These are phyloP conservation scores for Pangasianodon hypophthalmus DNA, from an alignment of 2,113 vertebrate species.

Conservation along the genomic window DNA sequence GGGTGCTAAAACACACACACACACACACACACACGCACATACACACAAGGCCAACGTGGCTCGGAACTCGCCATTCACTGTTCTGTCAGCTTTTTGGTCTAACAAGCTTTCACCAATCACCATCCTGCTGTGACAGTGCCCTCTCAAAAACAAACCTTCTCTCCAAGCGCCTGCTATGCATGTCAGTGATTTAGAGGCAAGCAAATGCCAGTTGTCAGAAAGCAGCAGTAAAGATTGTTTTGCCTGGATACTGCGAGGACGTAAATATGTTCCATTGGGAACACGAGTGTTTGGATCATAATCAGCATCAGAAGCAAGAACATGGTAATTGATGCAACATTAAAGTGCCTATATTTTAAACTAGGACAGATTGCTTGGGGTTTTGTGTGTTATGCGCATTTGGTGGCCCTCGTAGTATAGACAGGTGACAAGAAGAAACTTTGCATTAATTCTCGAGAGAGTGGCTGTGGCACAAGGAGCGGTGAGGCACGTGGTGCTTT, in stretches of 20 bases:
- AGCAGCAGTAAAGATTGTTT: conserved; percentile 14
- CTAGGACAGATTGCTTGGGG: conserved; percentile 21
- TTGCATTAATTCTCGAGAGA: conserved; percentile 18
- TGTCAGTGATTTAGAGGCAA: conserved; percentile 36
- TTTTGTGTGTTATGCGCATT: neutral
- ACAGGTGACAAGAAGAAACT: conserved; percentile 20
- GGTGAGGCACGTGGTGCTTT: conserved; percentile 14
- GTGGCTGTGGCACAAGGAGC: neutral
- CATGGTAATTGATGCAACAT: conserved; percentile 8
- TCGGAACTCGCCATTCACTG: conserved; percentile 1
- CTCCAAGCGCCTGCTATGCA: neutral
- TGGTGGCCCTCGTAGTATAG: neutral
- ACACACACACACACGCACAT: neutral
- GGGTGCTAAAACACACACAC: conserved; percentile 16
- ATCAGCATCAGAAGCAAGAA: neutral
- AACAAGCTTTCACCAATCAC: conserved; percentile 44
- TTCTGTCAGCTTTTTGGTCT: conserved; percentile 33
- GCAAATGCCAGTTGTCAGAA: conserved; percentile 40
- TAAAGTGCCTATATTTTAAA: neutral
- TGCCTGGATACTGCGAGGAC: conserved; percentile 14
- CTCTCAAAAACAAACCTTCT: conserved; percentile 26
- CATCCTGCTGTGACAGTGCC: conserved; percentile 31
- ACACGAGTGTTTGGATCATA: neutral
- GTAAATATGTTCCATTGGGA: conserved; percentile 29
- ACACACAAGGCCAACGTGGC: conserved; percentile 12